These are phyloP conservation scores for Panopea generosa DNA, from an alignment of 2,888 invertebrate genomes.

Conservation along the genomic window DNA sequence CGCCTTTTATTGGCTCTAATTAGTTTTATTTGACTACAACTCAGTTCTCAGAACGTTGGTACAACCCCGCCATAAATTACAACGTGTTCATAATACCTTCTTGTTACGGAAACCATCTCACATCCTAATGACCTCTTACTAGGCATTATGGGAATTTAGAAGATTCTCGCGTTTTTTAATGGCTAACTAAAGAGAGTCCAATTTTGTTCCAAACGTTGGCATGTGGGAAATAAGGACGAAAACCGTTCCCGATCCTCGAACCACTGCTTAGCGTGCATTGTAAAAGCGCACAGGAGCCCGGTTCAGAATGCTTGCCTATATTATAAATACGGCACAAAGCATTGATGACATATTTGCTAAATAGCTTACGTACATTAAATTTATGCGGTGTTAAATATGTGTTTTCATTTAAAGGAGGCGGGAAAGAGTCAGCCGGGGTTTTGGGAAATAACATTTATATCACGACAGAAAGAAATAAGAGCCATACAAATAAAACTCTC, in stretches of 20 bases:
- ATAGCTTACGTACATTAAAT: conserved; percentile 44
- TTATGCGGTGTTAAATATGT: conserved; percentile 22
- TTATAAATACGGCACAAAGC: conserved; percentile 30
- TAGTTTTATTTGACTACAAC: no score
- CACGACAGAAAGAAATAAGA: no score
- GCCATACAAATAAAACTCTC: conserved; percentile 11
- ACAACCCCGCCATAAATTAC: conserved; percentile 25
- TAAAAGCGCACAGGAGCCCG: conserved; percentile 22
- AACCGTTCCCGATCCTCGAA: not conserved
- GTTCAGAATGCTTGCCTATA: conserved; percentile 12
- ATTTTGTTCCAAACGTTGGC: no score
- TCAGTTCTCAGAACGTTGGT: no score
- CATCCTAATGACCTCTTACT: conserved; percentile 28
- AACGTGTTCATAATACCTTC: conserved; percentile 19
- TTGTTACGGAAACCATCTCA: conserved; percentile 30
- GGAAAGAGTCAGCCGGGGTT: conserved; percentile 11
- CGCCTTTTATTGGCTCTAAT: no score
- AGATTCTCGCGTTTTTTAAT: conserved; percentile 32
- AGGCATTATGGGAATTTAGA: conserved; percentile 46
- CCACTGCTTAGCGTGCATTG: not conserved
- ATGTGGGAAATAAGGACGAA: conserved; percentile 3
- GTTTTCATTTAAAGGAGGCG: conserved; percentile 27
- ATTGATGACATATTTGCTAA: conserved; percentile 38
- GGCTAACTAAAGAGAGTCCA: not conserved
- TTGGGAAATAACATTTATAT: no score